Conservation (phyloP, 1,140 invertebrate species). For the Eurytemora carolleeae region DNA sequence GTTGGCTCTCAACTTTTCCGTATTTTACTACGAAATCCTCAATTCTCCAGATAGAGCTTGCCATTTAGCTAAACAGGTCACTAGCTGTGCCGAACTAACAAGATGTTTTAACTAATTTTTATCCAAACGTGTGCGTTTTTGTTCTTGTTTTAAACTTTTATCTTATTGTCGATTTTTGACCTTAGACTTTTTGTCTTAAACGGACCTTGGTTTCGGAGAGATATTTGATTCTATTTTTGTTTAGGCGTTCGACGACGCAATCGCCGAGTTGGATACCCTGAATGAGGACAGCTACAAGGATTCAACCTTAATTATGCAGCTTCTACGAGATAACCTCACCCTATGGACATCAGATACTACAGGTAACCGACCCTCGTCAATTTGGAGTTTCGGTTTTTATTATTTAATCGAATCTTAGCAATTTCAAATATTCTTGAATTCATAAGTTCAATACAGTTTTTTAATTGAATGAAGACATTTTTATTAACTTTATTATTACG, state of each 20-base stretch:
- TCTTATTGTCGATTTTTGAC: not conserved
- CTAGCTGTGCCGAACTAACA: too few relatives aligned
- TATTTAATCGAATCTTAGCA: too few relatives aligned
- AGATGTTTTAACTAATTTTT: slow-evolving; percentile 20
- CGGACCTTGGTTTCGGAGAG: too few relatives aligned
- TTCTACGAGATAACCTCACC: slow-evolving; percentile 36
- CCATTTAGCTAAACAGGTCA: slow-evolving; percentile 84
- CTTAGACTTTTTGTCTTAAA: slow-evolving; percentile 9
- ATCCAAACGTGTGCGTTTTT: slow-evolving; percentile 1
- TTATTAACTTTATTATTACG: too few relatives aligned
- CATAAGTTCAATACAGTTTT: too few relatives aligned
- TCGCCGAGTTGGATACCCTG: slow-evolving; percentile 35
- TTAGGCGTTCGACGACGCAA: slow-evolving; percentile 35
- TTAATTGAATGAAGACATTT: too few relatives aligned
- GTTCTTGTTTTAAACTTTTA: slow-evolving; percentile 5
- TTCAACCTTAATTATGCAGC: slow-evolving; percentile 38
- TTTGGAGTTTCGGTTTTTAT: too few relatives aligned
- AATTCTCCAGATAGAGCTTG: slow-evolving; percentile 87
- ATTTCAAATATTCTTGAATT: too few relatives aligned
- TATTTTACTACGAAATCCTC: slow-evolving; percentile 97
- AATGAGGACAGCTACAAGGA: slow-evolving; percentile 38
- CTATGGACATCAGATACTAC: slow-evolving; percentile 37
- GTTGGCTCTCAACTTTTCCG: slow-evolving; percentile 88
- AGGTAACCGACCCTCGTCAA: too few relatives aligned
- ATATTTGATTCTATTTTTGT: not conserved